A percentile compares a stretch with the other conserved stretches of the same genome.
Evolutionary conservation across 2,797 vertebrate species (phyloP).

Genomic region (Siniperca scherzeri): DNA sequence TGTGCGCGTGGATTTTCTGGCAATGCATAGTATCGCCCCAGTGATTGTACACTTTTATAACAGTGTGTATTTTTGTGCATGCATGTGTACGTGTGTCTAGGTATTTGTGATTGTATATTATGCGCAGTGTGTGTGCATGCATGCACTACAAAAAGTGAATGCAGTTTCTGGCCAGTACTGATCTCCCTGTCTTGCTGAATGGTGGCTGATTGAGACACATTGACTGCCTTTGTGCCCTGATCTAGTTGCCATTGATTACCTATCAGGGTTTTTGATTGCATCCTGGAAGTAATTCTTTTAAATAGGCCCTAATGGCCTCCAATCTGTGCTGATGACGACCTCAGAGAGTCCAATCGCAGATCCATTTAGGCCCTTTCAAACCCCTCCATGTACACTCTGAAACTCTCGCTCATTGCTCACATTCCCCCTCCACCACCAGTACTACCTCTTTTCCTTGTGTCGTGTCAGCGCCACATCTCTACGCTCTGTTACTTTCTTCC

Average conservation of each 20-base stretch:
- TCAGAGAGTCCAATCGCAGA: conserved; percentile 83
- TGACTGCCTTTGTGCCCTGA: conserved; percentile 84
- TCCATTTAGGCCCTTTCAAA: conserved; percentile 86
- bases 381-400: conserved; percentile 76
- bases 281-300: conserved; percentile 88
- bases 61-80: conserved; percentile 43
- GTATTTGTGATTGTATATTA: conserved; percentile 48
- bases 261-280: conserved; percentile 88
- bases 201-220: conserved; percentile 86
- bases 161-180: conserved; percentile 73
- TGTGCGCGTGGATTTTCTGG: conserved; percentile 30
- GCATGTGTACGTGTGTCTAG: conserved; percentile 43
- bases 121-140: conserved; percentile 34
- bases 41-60: conserved; percentile 36
- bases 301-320: conserved; percentile 87
- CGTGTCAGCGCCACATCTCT: conserved; percentile 52
- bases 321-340: conserved; percentile 85
- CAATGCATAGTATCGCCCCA: conserved; percentile 16
- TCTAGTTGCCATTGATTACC: conserved; percentile 88
- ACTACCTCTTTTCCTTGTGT: conserved; percentile 53
- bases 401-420: conserved; percentile 69
- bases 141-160: conserved; percentile 45
- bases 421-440: conserved; percentile 35
- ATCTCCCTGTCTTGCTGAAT: conserved; percentile 83
- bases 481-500: conserved; percentile 1